These are phyloP conservation scores for Steinernema scapterisci DNA, from an alignment of 2,888 invertebrate species.

Conservation along the genomic window DNA sequence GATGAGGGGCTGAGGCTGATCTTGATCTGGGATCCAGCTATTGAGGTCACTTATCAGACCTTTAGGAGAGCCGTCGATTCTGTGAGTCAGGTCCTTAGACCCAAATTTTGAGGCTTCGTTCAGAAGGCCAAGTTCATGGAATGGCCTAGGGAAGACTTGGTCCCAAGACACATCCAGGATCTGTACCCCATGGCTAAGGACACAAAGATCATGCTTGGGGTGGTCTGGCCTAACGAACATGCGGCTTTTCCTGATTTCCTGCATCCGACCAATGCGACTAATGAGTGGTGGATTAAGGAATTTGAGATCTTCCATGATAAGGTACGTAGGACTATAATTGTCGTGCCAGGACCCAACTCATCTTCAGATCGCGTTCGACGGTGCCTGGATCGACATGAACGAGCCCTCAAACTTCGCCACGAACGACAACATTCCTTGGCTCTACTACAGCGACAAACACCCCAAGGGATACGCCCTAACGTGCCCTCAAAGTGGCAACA, in stretches of 20 bases:
- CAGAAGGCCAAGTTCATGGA: conserved; percentile 58
- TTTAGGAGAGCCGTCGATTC: conserved; percentile 52
- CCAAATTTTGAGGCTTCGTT: not conserved
- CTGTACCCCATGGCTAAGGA: conserved; percentile 59
- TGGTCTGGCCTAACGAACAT: conserved; percentile 62
- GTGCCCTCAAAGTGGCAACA: conserved; percentile 56
- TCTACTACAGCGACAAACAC: conserved; percentile 53
- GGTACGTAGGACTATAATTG: conserved; percentile 38
- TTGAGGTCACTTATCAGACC: conserved; percentile 54
- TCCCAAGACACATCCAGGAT: conserved; percentile 51
- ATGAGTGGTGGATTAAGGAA: conserved; percentile 62
- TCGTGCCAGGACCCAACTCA: not conserved
- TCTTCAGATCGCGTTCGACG: conserved; percentile 75
- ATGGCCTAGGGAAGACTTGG: conserved; percentile 56
- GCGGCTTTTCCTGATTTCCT: conserved; percentile 65
- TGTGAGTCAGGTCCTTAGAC: conserved; percentile 29
- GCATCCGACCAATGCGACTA: conserved; percentile 54
- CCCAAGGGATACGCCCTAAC: conserved; percentile 52
- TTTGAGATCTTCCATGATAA: conserved; percentile 51
- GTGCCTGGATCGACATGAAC: conserved; percentile 89
- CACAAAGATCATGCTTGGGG: conserved; percentile 55
- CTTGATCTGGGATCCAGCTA: conserved; percentile 64
- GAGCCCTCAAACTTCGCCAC: conserved; percentile 77
- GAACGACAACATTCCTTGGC: conserved; percentile 33
- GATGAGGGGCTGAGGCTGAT: conserved; percentile 54